Evolutionary conservation across 2,888 invertebrate genomes (phyloP).

Genomic region (Automeris io): DNA sequence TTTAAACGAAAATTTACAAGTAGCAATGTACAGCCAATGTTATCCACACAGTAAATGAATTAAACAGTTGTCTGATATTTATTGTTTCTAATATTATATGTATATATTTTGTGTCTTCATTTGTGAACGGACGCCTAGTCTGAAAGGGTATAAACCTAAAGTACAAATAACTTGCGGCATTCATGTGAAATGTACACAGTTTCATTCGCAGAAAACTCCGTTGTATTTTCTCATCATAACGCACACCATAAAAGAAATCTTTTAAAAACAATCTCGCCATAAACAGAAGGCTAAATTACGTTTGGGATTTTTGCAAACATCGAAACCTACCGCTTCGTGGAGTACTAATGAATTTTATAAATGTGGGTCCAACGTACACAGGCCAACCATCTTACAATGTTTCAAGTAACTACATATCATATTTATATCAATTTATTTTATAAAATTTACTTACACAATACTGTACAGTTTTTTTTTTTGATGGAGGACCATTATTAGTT

Average conservation of each 20-base stretch:
- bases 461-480: no score
- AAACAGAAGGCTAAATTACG: constrained; percentile 6
- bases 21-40: no score
- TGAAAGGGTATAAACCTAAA: no score
- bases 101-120: no score
- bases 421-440: neutral
- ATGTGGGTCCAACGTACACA: neutral
- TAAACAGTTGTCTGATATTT: no score
- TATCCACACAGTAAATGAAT: no score
- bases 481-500: no score
- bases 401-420: neutral
- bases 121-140: no score
- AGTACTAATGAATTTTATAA: constrained; percentile 8
- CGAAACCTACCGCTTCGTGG: neutral
- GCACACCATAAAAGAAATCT: constrained; percentile 10
- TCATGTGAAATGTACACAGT: constrained; percentile 3
- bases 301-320: constrained; percentile 5
- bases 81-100: no score
- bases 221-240: constrained; percentile 8
- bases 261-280: constrained; percentile 14
- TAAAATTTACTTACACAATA: neutral
- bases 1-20: no score
- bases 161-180: constrained; percentile 11
- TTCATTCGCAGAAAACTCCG: constrained; percentile 8
- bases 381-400: neutral